Percentiles rank a stretch among this genome's conserved stretches.
These are phyloP conservation scores for Drosophila mercatorum DNA, from an alignment of 2,888 invertebrate species.

Conservation along the genomic window DNA sequence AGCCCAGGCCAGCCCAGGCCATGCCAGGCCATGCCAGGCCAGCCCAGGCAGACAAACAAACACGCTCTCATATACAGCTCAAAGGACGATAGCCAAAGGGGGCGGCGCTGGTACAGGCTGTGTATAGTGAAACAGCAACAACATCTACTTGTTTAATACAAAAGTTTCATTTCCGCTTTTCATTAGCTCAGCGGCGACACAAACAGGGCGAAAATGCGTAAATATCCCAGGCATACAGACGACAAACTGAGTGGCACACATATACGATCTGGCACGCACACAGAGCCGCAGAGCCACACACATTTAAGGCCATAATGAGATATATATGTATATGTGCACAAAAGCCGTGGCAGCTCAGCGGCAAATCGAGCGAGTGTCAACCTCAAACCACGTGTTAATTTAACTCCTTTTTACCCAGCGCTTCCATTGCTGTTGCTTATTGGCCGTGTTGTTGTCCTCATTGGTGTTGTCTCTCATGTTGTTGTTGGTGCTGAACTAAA, in stretches of 20 bases:
- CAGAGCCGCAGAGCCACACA: conserved; percentile 27
- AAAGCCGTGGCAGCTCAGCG: conserved; percentile 65
- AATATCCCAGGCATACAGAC: conserved; percentile 53
- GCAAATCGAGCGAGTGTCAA: conserved; percentile 74
- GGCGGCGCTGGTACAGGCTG: not conserved
- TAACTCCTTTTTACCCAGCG: conserved; percentile 61
- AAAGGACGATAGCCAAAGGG: not conserved
- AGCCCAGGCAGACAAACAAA: conserved; percentile 56
- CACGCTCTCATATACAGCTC: conserved; percentile 39
- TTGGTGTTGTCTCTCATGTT: conserved; percentile 27
- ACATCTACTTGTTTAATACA: conserved; percentile 71
- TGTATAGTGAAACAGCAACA: conserved; percentile 31
- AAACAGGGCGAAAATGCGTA: conserved; percentile 73
- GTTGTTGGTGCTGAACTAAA: conserved; percentile 61
- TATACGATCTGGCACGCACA: conserved; percentile 3
- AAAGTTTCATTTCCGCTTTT: conserved; percentile 80
- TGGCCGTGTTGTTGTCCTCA: conserved; percentile 39
- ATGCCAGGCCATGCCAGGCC: conserved; percentile 36
- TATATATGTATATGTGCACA: conserved; percentile 55
- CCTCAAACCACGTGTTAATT: conserved; percentile 78
- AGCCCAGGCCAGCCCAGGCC: conserved; percentile 34
- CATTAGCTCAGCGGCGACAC: conserved; percentile 77
- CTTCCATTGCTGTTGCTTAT: conserved; percentile 41
- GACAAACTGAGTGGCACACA: conserved; percentile 7
- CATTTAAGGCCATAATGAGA: conserved; percentile 74